A percentile compares a stretch with the other conserved stretches of the same genome.
Evolutionary conservation across 2,797 vertebrate species (phyloP).

Genomic region (Rhinophrynus dorsalis): DNA sequence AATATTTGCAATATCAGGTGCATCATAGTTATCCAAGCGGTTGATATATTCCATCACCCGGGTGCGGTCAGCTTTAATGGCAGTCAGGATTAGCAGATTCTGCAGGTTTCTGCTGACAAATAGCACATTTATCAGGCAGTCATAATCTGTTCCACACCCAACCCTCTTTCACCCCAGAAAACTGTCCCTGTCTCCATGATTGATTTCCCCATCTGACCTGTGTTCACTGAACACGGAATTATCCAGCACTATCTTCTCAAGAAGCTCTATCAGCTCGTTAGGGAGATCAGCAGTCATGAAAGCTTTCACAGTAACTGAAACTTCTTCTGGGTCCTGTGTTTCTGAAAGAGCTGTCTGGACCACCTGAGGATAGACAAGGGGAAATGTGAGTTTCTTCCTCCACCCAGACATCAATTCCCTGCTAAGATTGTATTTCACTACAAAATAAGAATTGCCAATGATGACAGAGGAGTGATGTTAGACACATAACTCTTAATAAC

Average conservation of each 20-base stretch:
- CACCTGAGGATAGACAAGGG: slow-evolving; percentile 56
- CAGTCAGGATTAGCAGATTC: slow-evolving; percentile 91
- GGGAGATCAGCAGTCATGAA: slow-evolving; percentile 87
- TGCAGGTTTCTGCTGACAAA: slow-evolving; percentile 85
- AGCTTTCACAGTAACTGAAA: slow-evolving; percentile 84
- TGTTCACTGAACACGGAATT: slow-evolving; percentile 89
- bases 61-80: slow-evolving; percentile 90
- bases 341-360: slow-evolving; percentile 80
- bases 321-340: slow-evolving; percentile 86
- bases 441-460: too few species aligned
- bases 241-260: slow-evolving; percentile 89
- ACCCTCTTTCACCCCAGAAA: not conserved
- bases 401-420: too few species aligned
- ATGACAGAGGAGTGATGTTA: too few species aligned
- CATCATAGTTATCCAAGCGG: slow-evolving; percentile 90
- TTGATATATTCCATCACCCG: slow-evolving; percentile 95
- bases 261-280: slow-evolving; percentile 82
- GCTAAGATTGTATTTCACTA: too few species aligned
- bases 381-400: too few species aligned
- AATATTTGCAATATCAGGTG: slow-evolving; percentile 91
- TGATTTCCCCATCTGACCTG: slow-evolving; percentile 65
- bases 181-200: not conserved
- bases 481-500: too few species aligned
- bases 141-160: not conserved
- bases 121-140: not conserved